Evolutionary conservation across 1,140 invertebrate species (phyloP).

Genomic region (Acromyrmex heyeri): DNA sequence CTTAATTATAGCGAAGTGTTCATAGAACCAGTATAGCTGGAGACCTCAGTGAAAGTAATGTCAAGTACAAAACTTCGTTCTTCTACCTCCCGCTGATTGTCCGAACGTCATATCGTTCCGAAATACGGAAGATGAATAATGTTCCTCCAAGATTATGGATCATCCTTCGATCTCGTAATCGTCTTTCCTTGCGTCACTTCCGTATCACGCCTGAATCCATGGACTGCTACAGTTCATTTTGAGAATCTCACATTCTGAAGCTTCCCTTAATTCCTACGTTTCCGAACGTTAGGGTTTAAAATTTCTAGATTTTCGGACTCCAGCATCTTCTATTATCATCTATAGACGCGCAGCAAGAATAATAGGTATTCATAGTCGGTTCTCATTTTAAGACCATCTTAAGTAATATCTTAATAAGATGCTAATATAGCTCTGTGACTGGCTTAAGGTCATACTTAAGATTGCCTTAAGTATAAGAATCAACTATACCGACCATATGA

Average conservation of each 20-base stretch:
- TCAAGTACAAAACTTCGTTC: constrained; percentile 71
- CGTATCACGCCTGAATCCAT: constrained; percentile 2
- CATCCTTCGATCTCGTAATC: background rate
- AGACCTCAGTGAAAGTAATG: constrained; percentile 66
- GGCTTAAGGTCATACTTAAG: too few relatives aligned
- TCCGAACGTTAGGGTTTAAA: background rate
- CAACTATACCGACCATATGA: too few relatives aligned
- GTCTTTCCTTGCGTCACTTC: constrained; percentile 1
- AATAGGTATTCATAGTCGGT: background rate
- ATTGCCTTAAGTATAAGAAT: too few relatives aligned
- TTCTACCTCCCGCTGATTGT: constrained; percentile 54
- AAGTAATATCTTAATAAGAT: too few relatives aligned
- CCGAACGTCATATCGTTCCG: background rate
- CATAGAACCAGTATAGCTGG: constrained; percentile 41
- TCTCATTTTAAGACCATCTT: too few relatives aligned
- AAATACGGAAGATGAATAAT: constrained; percentile 37
- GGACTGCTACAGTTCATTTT: background rate
- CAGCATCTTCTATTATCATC: constrained; percentile 16
- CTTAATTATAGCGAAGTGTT: constrained; percentile 27
- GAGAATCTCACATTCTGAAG: background rate
- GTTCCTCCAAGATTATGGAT: constrained; percentile 40
- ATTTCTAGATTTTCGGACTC: constrained; percentile 18
- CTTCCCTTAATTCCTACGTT: background rate
- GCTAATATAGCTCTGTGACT: too few relatives aligned
- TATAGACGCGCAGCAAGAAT: background rate